Base-by-base conservation (phyloP, 2,888 invertebrate genomes). In the Yponomeuta cagnagella region DNA sequence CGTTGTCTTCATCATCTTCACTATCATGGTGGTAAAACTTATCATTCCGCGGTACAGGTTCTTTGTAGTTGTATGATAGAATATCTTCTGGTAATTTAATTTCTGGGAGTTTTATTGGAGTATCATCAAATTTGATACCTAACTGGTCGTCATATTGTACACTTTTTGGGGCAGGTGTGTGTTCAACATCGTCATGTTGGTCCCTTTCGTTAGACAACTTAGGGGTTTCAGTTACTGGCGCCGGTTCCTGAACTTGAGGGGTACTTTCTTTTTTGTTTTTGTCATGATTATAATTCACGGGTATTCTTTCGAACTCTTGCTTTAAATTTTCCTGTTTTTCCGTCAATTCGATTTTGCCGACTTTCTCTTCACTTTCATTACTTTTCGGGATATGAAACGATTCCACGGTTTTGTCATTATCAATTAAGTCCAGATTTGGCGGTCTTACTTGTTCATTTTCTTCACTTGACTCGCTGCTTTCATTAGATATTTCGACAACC, bases 41-140 rank as follows among this genome's bases (percentile, higher is more conserved):
- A 63, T 80, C 78, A 43, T 78, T 76, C 72, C 76, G 75, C 72
- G 80, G 80, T 5, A 77, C 74, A 12, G 82, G 80, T 70, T 79
- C 78, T 72, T 85, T 82, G 75, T 82, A 80, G 2, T 83, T 76
- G 73, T 85, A 89, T 64, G 83, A 77, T 77, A 93, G 83, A 76
- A 92, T 83, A 73, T 89, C 88, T n/a, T 92, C 87, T 1, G 92
- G 92, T 72, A 93, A 76, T 77, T 88, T 88, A 73, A 92, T 92
- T 78, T 91, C 92, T 5, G 92, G 92, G 73, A 93, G 77, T 75
- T 87, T 86, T 71, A 93, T 84, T n/a, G 80, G 74, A 37, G 89
- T 75, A 72, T 92, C 88, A 71, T 85, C 87, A 73, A 92, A 90
- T 76, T 90, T 89, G 31, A 88, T 81, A 65, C 89, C 86, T 72